A percentile compares a stretch with the other conserved stretches of the same genome.
Conservation (phyloP, 2,113 vertebrate genomes). For the Myotis yumanensis region DNA sequence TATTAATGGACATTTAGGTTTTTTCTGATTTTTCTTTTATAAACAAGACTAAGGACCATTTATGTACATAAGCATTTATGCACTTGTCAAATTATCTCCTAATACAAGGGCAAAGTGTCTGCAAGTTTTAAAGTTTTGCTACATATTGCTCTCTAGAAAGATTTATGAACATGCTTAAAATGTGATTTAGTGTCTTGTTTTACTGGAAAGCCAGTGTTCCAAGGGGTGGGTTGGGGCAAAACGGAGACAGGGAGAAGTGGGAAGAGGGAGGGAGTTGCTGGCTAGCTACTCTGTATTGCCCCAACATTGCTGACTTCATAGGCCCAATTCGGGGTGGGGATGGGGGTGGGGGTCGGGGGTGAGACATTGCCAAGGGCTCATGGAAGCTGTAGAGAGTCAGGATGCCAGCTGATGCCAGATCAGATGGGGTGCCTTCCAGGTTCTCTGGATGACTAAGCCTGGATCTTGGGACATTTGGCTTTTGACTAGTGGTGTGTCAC, state of each 20-base stretch:
- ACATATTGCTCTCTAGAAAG: not conserved
- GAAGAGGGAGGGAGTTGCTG: not conserved
- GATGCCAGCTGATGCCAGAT: not conserved
- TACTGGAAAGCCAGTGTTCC: not conserved
- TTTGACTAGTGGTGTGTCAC: not conserved
- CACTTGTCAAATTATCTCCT: not conserved
- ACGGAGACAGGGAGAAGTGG: not conserved
- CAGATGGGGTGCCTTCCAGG: not conserved
- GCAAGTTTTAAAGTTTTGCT: not conserved
- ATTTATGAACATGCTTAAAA: not conserved
- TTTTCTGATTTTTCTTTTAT: not conserved
- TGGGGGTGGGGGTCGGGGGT: not conserved
- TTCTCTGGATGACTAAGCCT: not conserved
- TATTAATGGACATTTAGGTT: not conserved
- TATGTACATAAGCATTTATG: not conserved
- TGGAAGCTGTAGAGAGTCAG: not conserved
- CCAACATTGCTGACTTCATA: not conserved
- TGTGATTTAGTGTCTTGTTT: not conserved
- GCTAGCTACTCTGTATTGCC: not conserved
- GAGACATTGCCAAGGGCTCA: not conserved
- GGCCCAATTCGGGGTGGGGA: fast-evolving
- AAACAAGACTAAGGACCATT: not conserved
- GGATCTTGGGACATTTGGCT: not conserved
- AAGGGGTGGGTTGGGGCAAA: not conserved
- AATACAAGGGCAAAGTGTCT: not conserved